phyloP scores from a whole-genome alignment of 1,140 invertebrate species.

The Spodoptera frugiperda region DNA sequence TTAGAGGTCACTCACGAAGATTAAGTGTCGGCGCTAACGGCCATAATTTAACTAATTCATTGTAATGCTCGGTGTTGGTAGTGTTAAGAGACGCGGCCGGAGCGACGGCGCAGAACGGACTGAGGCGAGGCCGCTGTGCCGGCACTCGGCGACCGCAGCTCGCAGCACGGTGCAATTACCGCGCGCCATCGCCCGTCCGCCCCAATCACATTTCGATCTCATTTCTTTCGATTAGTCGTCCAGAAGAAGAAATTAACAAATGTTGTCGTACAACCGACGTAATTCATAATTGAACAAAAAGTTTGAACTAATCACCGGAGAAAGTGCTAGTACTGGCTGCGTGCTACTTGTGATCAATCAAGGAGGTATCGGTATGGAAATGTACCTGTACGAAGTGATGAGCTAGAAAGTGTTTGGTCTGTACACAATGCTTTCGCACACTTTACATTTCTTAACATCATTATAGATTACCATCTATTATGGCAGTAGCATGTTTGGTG shows the following conservation, averaged over 20 bases:
- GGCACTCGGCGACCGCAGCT: constrained; percentile 49
- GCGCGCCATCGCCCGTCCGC: constrained; percentile 67
- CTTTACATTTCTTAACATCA: constrained; percentile 41
- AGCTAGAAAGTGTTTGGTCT: constrained; percentile 46
- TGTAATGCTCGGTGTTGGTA: constrained; percentile 44
- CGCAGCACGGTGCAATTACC: constrained; percentile 65
- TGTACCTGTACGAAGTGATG: constrained; percentile 32
- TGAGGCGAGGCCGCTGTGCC: constrained; percentile 54
- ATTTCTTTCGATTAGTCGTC: constrained; percentile 76
- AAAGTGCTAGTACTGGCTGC: constrained; percentile 65
- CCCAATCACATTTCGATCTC: constrained; percentile 73
- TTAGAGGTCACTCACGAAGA: constrained; percentile 64
- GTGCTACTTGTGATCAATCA: constrained; percentile 56
- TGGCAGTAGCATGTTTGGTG: not conserved
- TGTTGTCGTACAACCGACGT: constrained; percentile 59
- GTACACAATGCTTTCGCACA: constrained; percentile 48
- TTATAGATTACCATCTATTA: constrained; percentile 41
- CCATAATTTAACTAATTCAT: constrained; percentile 63
- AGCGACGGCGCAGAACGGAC: constrained; percentile 70
- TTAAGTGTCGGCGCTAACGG: constrained; percentile 59
- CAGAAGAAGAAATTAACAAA: constrained; percentile 74
- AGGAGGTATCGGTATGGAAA: constrained; percentile 53
- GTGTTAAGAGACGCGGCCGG: constrained; percentile 62
- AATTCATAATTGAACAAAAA: constrained; percentile 61
- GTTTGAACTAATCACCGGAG: constrained; percentile 60